phyloP scores from a whole-genome alignment of 2,888 invertebrate genomes.

The Heterodera filipjevi region DNA sequence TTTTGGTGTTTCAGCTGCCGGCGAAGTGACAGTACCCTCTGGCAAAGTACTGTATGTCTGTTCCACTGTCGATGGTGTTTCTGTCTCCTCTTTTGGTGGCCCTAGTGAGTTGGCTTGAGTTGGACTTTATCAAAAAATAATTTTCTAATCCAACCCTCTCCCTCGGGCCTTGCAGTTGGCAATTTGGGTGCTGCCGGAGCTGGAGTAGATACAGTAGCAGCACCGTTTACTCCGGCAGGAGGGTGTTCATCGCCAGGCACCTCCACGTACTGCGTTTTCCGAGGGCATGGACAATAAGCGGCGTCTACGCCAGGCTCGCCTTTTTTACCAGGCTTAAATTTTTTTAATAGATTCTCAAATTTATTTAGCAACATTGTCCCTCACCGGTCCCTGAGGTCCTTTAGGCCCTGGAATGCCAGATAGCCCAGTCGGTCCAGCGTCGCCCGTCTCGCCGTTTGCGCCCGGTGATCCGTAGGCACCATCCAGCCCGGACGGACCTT shows the following conservation, averaged over 20 bases:
- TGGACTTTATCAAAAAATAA: not conserved
- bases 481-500: constrained; percentile 10
- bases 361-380: not conserved
- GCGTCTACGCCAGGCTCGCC: constrained; percentile 16
- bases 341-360: not conserved
- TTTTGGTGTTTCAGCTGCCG: not conserved
- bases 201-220: not conserved
- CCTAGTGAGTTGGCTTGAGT: not conserved
- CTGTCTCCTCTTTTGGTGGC: not conserved
- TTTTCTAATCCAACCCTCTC: not conserved
- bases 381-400: not conserved
- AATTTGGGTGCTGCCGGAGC: not conserved
- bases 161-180: not conserved
- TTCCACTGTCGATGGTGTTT: not conserved
- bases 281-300: constrained; percentile 23
- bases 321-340: constrained; percentile 4
- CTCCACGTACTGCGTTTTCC: not conserved
- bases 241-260: not conserved
- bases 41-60: not conserved
- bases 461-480: constrained; percentile 10
- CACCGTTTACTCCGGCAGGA: not conserved
- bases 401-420: not conserved
- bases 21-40: not conserved
- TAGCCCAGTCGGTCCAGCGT: not conserved
- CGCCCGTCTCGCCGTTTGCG: constrained; percentile 3